Base-by-base conservation (phyloP, 2,113 vertebrate species). In the Pycnonotus jocosus region DNA sequence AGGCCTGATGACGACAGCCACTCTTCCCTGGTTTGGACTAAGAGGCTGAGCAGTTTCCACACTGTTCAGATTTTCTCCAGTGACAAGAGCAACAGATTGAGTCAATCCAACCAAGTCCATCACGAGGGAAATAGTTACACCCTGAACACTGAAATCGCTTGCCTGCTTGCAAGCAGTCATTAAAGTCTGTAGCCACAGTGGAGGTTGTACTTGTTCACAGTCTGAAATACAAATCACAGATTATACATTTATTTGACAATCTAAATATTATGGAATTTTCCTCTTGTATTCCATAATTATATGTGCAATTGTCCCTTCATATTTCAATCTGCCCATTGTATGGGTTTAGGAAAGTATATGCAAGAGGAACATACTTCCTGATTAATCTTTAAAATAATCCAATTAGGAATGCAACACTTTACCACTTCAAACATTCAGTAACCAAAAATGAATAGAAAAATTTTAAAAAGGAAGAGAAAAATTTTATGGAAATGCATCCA, bases 61-160 rank as follows among this genome's bases (percentile, higher is more conserved):
- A 71, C 95, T 97, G 79, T 97, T 98, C 76, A 98, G 96, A 33
- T 98, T 99, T 95, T 99, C 99, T 69, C 99, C 99, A 14, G 98
- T 97, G 87, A 99, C 99, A 89, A 99, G 95, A 86, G 99, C 99
- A 62, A 99, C 98, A 1, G 99, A 99, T 40, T 99, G 99, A 64
- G 99, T 98, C 90, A 99, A 97, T 47, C 99, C 99, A 69, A 99
- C 98, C 71, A 99, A 98, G 96, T 99, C 99, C 98, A 99, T 99
- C 76, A 99, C 98, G n/a, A 99, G 98, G 45, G 99, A 99, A 92
- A 99, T 98, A 54, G 99, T 98, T 37, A 98, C 97, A 20, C 98
- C 98, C 94, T 99, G 99, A 86, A 99, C 97, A 82, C 98, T 98
- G 97, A 99, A 99, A 95, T 99, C 98, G 10, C 87, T 97, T 12